Base-by-base conservation (phyloP, 2,888 invertebrate species). In the Yponomeuta sedellus region DNA sequence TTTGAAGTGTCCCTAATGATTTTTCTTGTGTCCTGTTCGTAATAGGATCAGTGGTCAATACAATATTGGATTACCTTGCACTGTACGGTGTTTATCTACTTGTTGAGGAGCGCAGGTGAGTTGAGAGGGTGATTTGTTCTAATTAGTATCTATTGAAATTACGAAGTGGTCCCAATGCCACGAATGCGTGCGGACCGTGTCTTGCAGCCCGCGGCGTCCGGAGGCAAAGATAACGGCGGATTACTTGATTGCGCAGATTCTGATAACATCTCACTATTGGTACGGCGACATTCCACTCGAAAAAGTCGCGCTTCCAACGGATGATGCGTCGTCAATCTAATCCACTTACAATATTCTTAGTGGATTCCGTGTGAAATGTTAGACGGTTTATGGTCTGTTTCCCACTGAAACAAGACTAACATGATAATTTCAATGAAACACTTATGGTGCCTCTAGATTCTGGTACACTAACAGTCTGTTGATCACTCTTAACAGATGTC, bases 11-110 rank as follows among this genome's bases (percentile, higher is more conserved):
- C 82, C 77, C 69, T 70, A 34, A 34, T 83, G 86, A 87, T 88
- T 63, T 86, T 86, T 89, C 85, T 82, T 88, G 90, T 90, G 89
- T 80, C 82, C 80, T 79, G 77, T 77, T 77, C 10, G 77, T 89
- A 90, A 87, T 89, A 88, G 83, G 88, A 89, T 89, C 83, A 85
- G 87, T 89, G 59, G 52, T 59, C 72, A 80, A 79, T 80, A 65
- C 79, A 52, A 40, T 90, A 89, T 90, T 90, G 89, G 90, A 89
- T 89, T 89, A 88, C 86, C 66, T 11, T 59, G 61, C 61, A 20
- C 40, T 25, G 79, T 82, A 83, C 79, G 82, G 82, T 85, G 85
- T 82, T 82, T 81, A 80, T 80, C 80, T 80, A 80, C 80, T 83
- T 80, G 77, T 81, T 80, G 77, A 77, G 76, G 77, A 81, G 76